Evolutionary conservation across 2,888 invertebrate species (phyloP).

Genomic region (Drosophila fungiperda): DNA sequence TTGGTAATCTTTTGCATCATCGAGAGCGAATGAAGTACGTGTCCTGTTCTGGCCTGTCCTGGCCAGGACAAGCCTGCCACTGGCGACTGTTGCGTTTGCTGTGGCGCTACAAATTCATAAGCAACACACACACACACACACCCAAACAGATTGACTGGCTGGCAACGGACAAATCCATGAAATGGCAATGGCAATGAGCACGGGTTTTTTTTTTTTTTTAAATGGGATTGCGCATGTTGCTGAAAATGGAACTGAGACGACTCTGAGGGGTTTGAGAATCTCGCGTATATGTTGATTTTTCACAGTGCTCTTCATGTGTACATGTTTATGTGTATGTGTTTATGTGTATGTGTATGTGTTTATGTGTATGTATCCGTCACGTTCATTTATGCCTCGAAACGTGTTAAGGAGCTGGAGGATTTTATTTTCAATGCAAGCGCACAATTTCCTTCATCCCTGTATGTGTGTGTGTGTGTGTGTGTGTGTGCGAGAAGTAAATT

Average conservation of each 20-base stretch:
- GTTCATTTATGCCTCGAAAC: conserved; percentile 73
- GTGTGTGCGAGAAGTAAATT: conserved; percentile 60
- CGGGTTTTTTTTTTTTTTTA: background rate
- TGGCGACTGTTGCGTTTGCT: conserved; percentile 68
- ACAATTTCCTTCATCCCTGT: conserved; percentile 21
- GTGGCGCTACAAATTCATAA: conserved; percentile 70
- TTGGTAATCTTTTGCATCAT: conserved; percentile 80
- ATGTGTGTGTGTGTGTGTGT: conserved; percentile 11
- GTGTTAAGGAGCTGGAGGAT: conserved; percentile 73
- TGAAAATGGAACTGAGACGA: conserved; percentile 11
- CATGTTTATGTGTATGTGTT: background rate
- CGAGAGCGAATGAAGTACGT: conserved; percentile 76
- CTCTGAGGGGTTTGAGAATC: conserved; percentile 20
- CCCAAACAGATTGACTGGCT: conserved; percentile 29
- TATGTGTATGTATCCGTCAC: conserved; percentile 38
- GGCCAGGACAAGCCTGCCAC: conserved; percentile 12
- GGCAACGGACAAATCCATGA: conserved; percentile 37
- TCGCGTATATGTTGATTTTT: conserved; percentile 14
- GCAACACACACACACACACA: conserved; percentile 44
- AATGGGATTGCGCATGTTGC: conserved; percentile 18
- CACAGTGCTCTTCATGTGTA: background rate
- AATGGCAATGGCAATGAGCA: conserved; percentile 34
- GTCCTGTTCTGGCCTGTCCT: conserved; percentile 35
- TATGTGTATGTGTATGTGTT: background rate
- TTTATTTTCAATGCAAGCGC: conserved; percentile 70